Evolutionary conservation across 2,888 invertebrate genomes (phyloP).

Genomic region (Drosophila buzzatii): DNA sequence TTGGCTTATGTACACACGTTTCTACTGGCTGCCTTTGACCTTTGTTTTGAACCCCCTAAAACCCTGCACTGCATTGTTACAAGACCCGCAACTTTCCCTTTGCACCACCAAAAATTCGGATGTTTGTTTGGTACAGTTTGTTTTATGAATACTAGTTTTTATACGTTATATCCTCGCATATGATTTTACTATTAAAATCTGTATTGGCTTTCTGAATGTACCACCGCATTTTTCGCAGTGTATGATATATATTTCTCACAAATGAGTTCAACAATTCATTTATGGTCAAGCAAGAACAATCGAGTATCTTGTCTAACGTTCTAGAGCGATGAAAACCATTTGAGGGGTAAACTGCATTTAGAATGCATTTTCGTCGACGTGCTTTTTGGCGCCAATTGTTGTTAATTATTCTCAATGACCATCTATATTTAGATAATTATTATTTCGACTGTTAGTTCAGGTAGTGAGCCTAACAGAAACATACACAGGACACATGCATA

Average conservation of each 20-base stretch:
- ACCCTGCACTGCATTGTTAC: slow-evolving; percentile 10
- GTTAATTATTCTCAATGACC: slow-evolving; percentile 47
- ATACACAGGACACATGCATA: slow-evolving; percentile 5
- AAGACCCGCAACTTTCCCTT: slow-evolving; percentile 8
- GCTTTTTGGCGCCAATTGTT: slow-evolving; percentile 38
- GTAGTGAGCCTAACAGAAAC: slow-evolving; percentile 13
- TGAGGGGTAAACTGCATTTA: neutral
- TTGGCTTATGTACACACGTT: slow-evolving; percentile 8
- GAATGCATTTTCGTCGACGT: slow-evolving; percentile 19
- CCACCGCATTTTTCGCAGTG: slow-evolving; percentile 39
- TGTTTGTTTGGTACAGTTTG: slow-evolving; percentile 44
- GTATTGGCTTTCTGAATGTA: neutral
- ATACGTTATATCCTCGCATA: neutral
- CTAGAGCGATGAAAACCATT: slow-evolving; percentile 6
- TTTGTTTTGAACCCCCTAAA: slow-evolving; percentile 21
- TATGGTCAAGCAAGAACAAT: slow-evolving; percentile 49
- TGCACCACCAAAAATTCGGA: slow-evolving; percentile 41
- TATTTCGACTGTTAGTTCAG: slow-evolving; percentile 13
- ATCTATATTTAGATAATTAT: slow-evolving; percentile 12
- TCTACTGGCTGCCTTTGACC: slow-evolving; percentile 19
- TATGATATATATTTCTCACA: slow-evolving; percentile 10
- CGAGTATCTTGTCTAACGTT: slow-evolving; percentile 56
- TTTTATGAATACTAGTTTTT: slow-evolving; percentile 3
- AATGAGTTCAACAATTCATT: slow-evolving; percentile 40
- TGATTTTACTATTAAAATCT: neutral